Conservation (phyloP, 2,888 invertebrate genomes). For the Catocala nupta region DNA sequence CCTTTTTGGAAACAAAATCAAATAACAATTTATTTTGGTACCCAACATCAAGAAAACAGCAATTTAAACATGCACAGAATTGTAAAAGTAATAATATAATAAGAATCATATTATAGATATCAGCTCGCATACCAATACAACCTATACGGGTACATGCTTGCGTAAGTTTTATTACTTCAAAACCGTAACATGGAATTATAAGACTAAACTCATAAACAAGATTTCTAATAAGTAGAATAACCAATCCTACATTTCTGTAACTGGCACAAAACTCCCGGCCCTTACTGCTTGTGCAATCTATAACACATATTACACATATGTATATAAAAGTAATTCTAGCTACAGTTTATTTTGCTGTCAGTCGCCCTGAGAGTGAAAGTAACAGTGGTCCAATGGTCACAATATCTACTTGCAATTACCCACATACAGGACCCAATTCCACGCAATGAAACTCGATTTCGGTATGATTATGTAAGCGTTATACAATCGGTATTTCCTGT, state of each 20-base stretch:
- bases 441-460: conserved; percentile 54
- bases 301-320: conserved; percentile 1
- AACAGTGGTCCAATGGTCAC: conserved; percentile 59
- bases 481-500: conserved; percentile 43
- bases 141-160: not conserved
- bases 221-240: not conserved
- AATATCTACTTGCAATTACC: conserved; percentile 54
- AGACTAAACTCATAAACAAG: not conserved
- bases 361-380: conserved; percentile 69
- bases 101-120: too few species aligned
- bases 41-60: too few species aligned
- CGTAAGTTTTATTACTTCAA: not conserved
- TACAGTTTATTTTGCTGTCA: conserved; percentile 54
- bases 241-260: not conserved
- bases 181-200: not conserved
- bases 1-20: too few species aligned
- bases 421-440: conserved; percentile 61
- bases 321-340: conserved; percentile 31
- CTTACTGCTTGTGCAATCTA: conserved; percentile 23
- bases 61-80: too few species aligned
- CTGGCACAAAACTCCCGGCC: conserved; percentile 4
- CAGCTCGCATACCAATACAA: too few species aligned
- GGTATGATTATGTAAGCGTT: conserved; percentile 45
- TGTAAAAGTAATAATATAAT: too few species aligned
- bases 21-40: too few species aligned